A percentile compares a stretch with the other conserved stretches of the same genome.
These are phyloP conservation scores for Laticauda laticaudata DNA, from an alignment of 2,113 vertebrate species.

Conservation along the genomic window DNA sequence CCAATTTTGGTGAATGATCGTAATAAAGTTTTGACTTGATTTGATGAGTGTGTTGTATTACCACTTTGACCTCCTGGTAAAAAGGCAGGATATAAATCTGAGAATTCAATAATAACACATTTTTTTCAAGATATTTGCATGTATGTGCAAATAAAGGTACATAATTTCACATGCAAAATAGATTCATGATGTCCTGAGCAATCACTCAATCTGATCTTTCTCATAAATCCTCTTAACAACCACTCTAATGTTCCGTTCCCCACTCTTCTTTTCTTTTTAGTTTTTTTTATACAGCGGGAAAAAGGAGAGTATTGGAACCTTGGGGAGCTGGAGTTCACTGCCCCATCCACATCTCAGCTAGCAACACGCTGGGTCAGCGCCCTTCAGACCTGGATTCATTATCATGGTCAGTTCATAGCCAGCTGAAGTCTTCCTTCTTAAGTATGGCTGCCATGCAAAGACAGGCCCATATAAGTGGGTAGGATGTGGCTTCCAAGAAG, in stretches of 20 bases:
- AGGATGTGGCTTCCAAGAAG: not conserved
- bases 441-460: not conserved
- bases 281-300: slow-evolving; percentile 38
- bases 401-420: slow-evolving; percentile 17
- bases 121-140: not conserved
- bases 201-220: slow-evolving; percentile 34
- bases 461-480: not conserved
- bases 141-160: not conserved
- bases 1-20: not conserved
- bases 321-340: slow-evolving; percentile 25
- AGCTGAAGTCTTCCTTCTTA: not conserved
- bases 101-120: not conserved
- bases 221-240: not conserved
- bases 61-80: not conserved
- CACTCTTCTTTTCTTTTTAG: not conserved
- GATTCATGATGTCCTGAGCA: not conserved
- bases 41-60: not conserved
- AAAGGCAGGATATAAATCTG: not conserved
- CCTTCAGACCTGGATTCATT: slow-evolving; percentile 22
- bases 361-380: slow-evolving; percentile 32
- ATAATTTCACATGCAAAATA: not conserved
- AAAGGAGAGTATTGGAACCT: slow-evolving; percentile 36
- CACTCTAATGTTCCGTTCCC: not conserved
- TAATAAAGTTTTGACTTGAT: not conserved
- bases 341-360: not conserved